Evolutionary conservation across 2,113 vertebrate genomes (phyloP), one percentile per base, ranked within the genome.

Genomic region (Mesoclemmys tuberculata): DNA sequence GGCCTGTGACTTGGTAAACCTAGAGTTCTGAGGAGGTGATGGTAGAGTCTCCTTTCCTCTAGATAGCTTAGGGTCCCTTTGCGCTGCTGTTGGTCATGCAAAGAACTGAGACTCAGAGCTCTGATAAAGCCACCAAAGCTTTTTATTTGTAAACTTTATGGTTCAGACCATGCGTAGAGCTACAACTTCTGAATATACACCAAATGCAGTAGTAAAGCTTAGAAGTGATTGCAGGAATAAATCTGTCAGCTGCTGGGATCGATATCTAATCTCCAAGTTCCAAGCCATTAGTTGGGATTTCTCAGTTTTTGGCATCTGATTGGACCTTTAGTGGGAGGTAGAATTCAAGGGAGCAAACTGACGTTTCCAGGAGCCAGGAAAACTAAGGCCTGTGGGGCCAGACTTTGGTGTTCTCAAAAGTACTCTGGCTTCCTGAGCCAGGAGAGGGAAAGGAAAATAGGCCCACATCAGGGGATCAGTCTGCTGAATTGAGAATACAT

Each of bases 11-110:
- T 75, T 75, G 41, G 10, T 75, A 75, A 51, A n/a, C 27, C 6
- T 44, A 29, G 31, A 24, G 19, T 10, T 0, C 0, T 46, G 35
- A 49, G n/a, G 55, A 24, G 58, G 1, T 0, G 75, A 16, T 35
- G 55, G 26, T 68, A 44, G 56, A 8, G 71, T 80, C 56, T 87
- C 56, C 55, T 10, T 46, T 71, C 68, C 11, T 26, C 0, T 26
- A 16, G 31, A 64, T 48, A 64, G 10, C 31, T 31, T 21, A 4
- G 9, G 14, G 14, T 27, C 21, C 31, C 7, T 35, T n/a, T 38
- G 44, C 54, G 80, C 46, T 75, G 46, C 78, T 64, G 46, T 55
- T 27, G 31, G 46, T 44, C 21, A 10, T 7, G 21, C 12, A n/a
- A 29, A 46, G 51, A 82, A 89, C 26, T 31, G 52, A 78, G 54